Base-by-base conservation (phyloP, 2,888 invertebrate genomes). In the Hetaerina titia region DNA sequence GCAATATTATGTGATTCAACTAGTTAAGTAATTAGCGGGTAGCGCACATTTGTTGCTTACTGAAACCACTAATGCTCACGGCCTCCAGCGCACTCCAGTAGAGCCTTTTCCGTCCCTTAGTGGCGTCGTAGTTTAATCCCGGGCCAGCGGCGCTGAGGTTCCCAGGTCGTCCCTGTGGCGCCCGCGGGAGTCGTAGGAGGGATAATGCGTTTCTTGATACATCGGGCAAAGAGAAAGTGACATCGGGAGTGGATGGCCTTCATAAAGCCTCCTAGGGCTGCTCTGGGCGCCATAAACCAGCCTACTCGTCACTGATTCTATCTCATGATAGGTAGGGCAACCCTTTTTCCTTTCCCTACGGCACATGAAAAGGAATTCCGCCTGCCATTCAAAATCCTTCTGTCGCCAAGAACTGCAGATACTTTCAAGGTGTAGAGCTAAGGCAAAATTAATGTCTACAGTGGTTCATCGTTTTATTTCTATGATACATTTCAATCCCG, bases 221-320 rank as follows among this genome's bases (percentile, higher is more conserved):
- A 81, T 81, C 31, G 81, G 81, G 13, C 81, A 31, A 31, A 31
- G 81, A 81, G 81, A 81, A 81, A 81, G 81, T 81, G 31, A 31
- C 81, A 81, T 81, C 81, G 81, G 9, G 81, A 81, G 81, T 11
- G 31, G 81, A 31, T 81, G 81, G 81, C 22, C 81, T 81, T 81
- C 81, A 81, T 81, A 81, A 81, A 25, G 81, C 81, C 25, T 81
- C 81, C 81, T 81, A 81, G 81, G 81, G 81, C 31, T 81, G 81
- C 81, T 81, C 31, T 31, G 81, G 81, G 81, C 81, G 81, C 31
- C 81, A 81, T 81, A 81, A 74, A 81, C 13, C 81, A 81, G 81
- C 81, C 81, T 31, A 4, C 81, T 31, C 31, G 9, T 31, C 31
- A 81, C 25, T 31, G 13, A 81, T 31, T 81, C 31, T 13, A 11